phyloP scores from a whole-genome alignment of 2,113 vertebrate species.

The Engystomops pustulosus region DNA sequence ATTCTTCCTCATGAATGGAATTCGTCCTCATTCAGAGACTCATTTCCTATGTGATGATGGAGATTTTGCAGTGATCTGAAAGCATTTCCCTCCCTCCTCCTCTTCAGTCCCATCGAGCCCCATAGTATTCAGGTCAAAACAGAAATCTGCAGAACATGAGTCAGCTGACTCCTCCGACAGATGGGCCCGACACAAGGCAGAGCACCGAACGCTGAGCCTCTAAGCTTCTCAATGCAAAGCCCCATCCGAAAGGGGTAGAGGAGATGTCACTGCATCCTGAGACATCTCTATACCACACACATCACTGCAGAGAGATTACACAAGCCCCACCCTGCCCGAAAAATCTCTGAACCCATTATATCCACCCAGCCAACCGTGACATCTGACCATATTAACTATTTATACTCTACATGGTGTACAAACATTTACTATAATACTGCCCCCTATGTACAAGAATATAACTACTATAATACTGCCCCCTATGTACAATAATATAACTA shows the following conservation, averaged over 20 bases:
- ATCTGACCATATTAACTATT: neutral
- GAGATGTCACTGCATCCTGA: neutral
- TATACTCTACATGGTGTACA: neutral
- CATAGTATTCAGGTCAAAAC: slow-evolving; percentile 50
- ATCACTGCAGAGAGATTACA: slow-evolving; percentile 11
- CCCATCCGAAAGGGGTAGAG: neutral
- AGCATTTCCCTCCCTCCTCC: neutral
- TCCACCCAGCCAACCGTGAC: neutral
- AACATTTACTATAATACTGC: neutral
- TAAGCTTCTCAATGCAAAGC: slow-evolving; percentile 37
- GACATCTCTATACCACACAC: neutral
- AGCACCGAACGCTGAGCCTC: neutral
- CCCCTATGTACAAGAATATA: neutral
- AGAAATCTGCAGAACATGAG: slow-evolving; percentile 15
- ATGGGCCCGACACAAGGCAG: slow-evolving; percentile 27
- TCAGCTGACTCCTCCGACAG: slow-evolving; percentile 44
- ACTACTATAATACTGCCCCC: slow-evolving; percentile 8
- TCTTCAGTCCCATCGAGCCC: neutral
- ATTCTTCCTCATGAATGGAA: neutral
- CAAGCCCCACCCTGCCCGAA: neutral
- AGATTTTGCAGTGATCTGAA: slow-evolving; percentile 30
- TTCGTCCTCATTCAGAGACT: neutral
- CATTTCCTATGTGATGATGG: neutral
- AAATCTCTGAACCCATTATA: neutral
- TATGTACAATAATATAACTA: slow-evolving; percentile 2